A percentile compares a stretch with the other conserved stretches of the same genome.
Conservation (phyloP, 2,113 vertebrate species). For the Aegotheles bennettii region DNA sequence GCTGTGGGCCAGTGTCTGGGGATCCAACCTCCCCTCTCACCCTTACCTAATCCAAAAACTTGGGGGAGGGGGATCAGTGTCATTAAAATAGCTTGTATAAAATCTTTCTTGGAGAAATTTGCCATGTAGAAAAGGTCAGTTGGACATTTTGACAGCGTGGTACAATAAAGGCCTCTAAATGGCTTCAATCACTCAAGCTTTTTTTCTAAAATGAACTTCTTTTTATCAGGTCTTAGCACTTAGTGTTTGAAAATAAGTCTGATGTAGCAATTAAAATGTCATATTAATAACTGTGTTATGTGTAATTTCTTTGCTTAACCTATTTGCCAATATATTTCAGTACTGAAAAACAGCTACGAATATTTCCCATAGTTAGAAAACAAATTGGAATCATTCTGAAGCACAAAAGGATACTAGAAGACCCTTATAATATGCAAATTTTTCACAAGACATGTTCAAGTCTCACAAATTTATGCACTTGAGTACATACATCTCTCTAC, state of each 20-base stretch:
- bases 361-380: background rate
- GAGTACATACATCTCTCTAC: background rate
- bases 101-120: background rate
- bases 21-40: background rate
- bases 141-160: conserved; percentile 27
- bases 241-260: background rate
- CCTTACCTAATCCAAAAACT: background rate
- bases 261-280: conserved; percentile 31
- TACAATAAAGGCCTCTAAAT: background rate
- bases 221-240: background rate
- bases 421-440: background rate
- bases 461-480: background rate
- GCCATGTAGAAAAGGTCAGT: conserved; percentile 33
- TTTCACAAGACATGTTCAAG: background rate
- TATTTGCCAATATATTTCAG: background rate
- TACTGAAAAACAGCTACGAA: background rate
- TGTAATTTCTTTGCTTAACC: background rate
- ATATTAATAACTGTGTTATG: background rate
- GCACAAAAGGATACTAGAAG: background rate
- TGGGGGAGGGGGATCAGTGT: background rate
- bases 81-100: background rate
- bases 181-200: background rate
- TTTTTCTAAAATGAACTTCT: background rate
- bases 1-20: accelerated
- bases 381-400: background rate